Evolutionary conservation across 2,113 vertebrate genomes (phyloP).

Genomic region (Melozone crissalis): DNA sequence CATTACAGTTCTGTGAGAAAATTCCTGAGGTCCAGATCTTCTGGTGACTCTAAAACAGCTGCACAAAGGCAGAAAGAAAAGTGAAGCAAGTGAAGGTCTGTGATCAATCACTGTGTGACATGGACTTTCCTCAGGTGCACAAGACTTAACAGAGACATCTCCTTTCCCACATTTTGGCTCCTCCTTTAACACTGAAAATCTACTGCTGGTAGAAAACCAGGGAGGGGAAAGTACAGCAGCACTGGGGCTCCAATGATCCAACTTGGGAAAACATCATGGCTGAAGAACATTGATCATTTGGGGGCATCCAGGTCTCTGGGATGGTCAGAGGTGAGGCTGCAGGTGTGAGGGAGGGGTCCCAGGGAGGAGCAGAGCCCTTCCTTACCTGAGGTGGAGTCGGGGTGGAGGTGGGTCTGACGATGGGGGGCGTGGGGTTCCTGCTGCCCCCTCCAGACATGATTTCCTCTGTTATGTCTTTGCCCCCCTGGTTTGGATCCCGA

Average conservation of each 20-base stretch:
- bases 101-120: neutral
- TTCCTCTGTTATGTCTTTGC: slow-evolving; percentile 97
- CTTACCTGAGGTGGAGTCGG: slow-evolving; percentile 93
- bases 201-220: neutral
- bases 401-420: slow-evolving; percentile 84
- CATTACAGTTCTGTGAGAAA: neutral
- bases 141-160: neutral
- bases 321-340: neutral
- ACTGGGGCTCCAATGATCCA: neutral
- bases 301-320: neutral
- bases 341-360: neutral
- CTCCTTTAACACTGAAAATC: neutral
- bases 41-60: neutral
- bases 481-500: slow-evolving; percentile 96
- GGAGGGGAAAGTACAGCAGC: neutral
- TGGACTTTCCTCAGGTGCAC: neutral
- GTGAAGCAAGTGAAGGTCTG: neutral
- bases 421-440: slow-evolving; percentile 93
- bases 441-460: slow-evolving; percentile 97
- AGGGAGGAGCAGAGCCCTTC: neutral
- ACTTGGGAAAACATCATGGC: neutral
- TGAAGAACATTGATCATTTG: neutral
- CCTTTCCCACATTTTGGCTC: neutral
- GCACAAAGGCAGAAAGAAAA: neutral
- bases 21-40: neutral